phyloP scores from a whole-genome alignment of 2,113 vertebrate genomes.

The Strix aluco region DNA sequence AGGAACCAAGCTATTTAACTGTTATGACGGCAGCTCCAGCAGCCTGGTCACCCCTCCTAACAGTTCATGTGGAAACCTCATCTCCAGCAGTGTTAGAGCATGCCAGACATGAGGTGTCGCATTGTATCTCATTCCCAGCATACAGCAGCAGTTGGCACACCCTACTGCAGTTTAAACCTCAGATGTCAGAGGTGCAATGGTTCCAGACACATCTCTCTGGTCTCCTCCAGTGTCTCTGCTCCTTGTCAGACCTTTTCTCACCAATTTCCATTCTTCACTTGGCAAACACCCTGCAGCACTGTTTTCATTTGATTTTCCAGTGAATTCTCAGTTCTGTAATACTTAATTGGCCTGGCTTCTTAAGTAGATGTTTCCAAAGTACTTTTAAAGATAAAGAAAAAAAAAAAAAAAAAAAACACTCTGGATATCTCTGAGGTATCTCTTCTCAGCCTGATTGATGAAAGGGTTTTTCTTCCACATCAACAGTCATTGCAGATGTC shows the following conservation, averaged over 20 bases:
- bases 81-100: not conserved
- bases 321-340: not conserved
- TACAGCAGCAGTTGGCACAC: not conserved
- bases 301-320: conserved; percentile 22
- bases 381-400: not conserved
- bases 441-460: not conserved
- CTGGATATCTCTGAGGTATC: not conserved
- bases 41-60: not conserved
- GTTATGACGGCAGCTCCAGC: not conserved
- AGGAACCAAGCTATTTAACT: not conserved
- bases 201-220: conserved; percentile 7
- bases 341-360: not conserved
- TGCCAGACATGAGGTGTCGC: conserved; percentile 12
- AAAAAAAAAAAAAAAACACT: not conserved
- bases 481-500: not conserved
- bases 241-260: not conserved
- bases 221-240: not conserved
- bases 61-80: not conserved
- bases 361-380: not conserved
- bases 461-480: not conserved
- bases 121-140: not conserved
- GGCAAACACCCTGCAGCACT: not conserved
- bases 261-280: conserved; percentile 18
- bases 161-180: not conserved
- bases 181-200: not conserved